Evolutionary conservation across 2,113 vertebrate genomes (phyloP).

Genomic region (Pygoscelis antarcticus): DNA sequence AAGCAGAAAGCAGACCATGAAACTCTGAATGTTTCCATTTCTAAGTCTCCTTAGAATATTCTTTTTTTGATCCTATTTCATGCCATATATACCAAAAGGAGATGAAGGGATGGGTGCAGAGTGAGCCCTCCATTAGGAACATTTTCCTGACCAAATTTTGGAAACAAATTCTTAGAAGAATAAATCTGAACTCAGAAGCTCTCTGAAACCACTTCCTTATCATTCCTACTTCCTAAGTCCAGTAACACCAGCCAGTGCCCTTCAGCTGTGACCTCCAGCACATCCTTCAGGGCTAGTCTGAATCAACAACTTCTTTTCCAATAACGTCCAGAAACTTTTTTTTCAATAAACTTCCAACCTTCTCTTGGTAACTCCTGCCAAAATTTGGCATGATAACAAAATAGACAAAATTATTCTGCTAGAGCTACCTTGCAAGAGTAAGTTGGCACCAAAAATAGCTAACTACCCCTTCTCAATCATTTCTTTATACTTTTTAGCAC

Average conservation of each 20-base stretch:
- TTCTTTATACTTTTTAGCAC: background rate
- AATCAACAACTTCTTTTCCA: background rate
- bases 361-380: background rate
- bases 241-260: background rate
- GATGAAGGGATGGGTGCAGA: background rate
- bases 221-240: background rate
- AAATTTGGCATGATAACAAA: background rate
- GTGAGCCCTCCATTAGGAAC: background rate
- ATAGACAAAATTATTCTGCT: background rate
- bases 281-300: background rate
- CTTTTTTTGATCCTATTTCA: background rate
- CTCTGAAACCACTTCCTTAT: background rate
- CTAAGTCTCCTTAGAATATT: background rate
- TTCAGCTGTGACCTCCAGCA: background rate
- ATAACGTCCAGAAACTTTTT: background rate
- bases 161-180: background rate
- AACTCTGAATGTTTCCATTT: background rate
- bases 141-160: background rate
- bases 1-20: background rate
- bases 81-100: background rate
- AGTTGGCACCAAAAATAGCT: background rate
- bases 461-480: background rate
- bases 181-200: background rate
- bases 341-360: background rate
- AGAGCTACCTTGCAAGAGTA: background rate